A percentile compares a stretch with the other conserved stretches of the same genome.
phyloP scores from a whole-genome alignment of 2,113 vertebrate species.

The Phalacrocorax aristotelis region DNA sequence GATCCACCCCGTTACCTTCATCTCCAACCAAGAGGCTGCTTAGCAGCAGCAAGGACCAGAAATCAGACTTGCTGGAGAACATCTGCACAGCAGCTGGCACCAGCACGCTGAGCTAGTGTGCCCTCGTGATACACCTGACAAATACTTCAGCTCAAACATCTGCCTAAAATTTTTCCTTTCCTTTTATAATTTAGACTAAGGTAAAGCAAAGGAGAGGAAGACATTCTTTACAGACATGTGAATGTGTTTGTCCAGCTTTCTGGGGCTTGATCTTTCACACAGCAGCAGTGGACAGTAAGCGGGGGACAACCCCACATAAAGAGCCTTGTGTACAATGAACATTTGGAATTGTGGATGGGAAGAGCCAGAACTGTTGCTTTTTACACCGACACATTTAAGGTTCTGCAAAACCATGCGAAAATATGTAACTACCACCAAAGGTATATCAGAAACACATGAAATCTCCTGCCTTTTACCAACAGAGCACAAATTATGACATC shows the following conservation, averaged over 20 bases:
- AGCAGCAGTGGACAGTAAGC: not conserved
- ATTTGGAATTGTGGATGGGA: not conserved
- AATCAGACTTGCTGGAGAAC: not conserved
- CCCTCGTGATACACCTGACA: not conserved
- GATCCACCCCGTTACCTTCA: no score
- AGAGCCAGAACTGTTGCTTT: not conserved
- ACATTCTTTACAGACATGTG: not conserved
- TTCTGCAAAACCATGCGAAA: fast-evolving
- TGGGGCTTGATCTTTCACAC: not conserved
- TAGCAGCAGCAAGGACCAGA: not conserved
- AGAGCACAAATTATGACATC: not conserved
- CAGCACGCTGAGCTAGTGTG: not conserved
- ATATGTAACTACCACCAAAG: fast-evolving
- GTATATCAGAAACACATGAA: not conserved
- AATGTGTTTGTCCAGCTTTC: not conserved
- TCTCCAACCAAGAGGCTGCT: not conserved
- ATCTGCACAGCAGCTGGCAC: not conserved
- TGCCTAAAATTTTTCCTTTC: not conserved
- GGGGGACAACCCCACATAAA: not conserved
- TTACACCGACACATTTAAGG: not conserved
- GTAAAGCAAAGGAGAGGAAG: not conserved
- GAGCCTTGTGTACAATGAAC: not conserved
- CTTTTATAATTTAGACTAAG: not conserved
- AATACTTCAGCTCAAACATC: not conserved
- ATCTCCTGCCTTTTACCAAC: not conserved